phyloP scores from a whole-genome alignment of 2,888 invertebrate species.

The Salticus scenicus region DNA sequence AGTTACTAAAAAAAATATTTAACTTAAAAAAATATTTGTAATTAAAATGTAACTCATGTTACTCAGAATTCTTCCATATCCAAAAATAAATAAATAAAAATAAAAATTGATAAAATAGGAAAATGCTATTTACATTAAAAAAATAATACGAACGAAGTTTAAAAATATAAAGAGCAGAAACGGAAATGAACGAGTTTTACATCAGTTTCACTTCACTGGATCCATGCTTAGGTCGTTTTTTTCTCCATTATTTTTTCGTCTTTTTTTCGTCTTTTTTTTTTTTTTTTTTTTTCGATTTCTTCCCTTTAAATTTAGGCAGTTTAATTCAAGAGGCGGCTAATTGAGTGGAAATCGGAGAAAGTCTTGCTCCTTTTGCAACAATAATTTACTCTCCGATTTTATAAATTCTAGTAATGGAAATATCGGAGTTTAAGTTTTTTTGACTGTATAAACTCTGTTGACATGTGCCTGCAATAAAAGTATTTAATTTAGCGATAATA shows the following conservation, averaged over 20 bases:
- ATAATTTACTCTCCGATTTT: background rate
- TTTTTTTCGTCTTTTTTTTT: conserved; percentile 25
- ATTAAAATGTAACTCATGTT: too few species aligned
- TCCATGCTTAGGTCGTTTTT: conserved; percentile 19
- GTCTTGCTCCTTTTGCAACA: background rate
- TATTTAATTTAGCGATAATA: too few species aligned
- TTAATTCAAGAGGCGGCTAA: conserved; percentile 52
- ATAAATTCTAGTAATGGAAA: background rate
- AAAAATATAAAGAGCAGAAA: background rate
- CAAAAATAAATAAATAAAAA: background rate
- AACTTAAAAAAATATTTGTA: too few species aligned
- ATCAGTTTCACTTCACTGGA: conserved; percentile 44
- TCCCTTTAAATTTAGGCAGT: conserved; percentile 23
- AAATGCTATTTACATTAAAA: conserved; percentile 7
- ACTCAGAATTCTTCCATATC: too few species aligned
- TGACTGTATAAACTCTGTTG: too few species aligned
- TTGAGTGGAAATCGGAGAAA: conserved; percentile 42
- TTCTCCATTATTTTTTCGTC: background rate
- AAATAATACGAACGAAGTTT: background rate
- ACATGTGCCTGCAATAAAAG: too few species aligned
- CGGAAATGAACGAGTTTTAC: conserved; percentile 23
- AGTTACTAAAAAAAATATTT: too few species aligned
- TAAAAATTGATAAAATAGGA: background rate
- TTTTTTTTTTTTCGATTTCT: background rate
- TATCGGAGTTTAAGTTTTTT: background rate